These are phyloP conservation scores for Dendrocopos noguchii DNA, from an alignment of 2,113 vertebrate species.

Conservation along the genomic window DNA sequence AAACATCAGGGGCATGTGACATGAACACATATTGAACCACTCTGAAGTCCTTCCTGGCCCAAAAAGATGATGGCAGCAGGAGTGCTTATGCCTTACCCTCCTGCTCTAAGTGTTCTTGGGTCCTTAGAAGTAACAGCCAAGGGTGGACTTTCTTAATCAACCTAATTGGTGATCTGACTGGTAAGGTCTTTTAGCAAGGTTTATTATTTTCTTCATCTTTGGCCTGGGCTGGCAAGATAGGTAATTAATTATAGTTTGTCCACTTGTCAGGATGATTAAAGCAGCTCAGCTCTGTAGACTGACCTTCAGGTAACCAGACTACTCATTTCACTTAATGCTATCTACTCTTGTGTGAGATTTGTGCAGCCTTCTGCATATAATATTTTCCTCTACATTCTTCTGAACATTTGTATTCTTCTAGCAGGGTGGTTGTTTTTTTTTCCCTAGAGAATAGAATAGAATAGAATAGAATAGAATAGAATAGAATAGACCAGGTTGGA, in stretches of 20 bases:
- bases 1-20: neutral
- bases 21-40: accelerated
- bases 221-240: neutral
- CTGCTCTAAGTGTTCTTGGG: neutral
- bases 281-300: neutral
- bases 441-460: neutral
- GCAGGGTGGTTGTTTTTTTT: neutral
- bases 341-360: neutral
- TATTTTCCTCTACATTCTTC: neutral
- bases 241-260: constrained; percentile 56
- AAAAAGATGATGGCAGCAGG: neutral
- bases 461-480: no score
- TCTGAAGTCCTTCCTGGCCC: neutral
- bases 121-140: neutral
- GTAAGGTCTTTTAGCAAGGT: constrained; percentile 35
- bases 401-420: neutral
- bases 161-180: neutral
- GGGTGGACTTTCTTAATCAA: neutral
- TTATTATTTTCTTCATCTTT: constrained; percentile 47
- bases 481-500: no score
- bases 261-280: constrained; percentile 54
- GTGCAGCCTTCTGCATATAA: neutral
- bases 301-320: neutral
- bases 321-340: neutral
- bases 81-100: neutral